These are phyloP conservation scores for Geotrupes spiniger DNA, from an alignment of 2,888 invertebrate genomes.

Conservation along the genomic window DNA sequence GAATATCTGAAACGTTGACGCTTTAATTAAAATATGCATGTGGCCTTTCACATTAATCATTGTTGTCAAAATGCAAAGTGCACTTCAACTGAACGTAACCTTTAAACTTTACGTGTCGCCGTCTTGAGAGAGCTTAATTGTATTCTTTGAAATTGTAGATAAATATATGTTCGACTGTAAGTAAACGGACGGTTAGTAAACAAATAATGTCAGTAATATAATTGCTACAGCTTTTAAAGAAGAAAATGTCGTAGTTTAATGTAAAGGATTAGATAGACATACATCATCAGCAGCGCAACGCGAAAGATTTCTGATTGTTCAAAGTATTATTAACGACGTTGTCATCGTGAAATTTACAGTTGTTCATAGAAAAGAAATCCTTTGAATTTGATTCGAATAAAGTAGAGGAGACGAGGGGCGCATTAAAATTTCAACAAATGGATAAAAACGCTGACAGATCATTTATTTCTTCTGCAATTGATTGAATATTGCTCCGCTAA, in stretches of 20 bases:
- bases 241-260: too few species aligned
- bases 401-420: neutral
- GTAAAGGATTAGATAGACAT: too few species aligned
- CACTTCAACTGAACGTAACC: constrained; percentile 1
- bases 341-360: constrained; percentile 10
- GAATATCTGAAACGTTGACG: constrained; percentile 48
- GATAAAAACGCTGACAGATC: constrained; percentile 6
- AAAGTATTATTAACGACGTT: constrained; percentile 8
- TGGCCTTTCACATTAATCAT: constrained; percentile 13
- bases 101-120: too few species aligned
- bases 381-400: neutral
- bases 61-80: neutral
- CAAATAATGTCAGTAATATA: too few species aligned
- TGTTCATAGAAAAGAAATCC: constrained; percentile 4
- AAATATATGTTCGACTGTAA: too few species aligned
- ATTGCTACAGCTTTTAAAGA: too few species aligned
- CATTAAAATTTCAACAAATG: constrained; percentile 7
- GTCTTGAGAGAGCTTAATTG: too few species aligned
- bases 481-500: neutral
- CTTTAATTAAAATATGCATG: constrained; percentile 18
- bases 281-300: neutral
- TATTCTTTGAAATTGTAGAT: too few species aligned
- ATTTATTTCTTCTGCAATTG: constrained; percentile 9
- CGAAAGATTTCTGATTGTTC: constrained; percentile 3
- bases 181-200: too few species aligned